Percentiles rank a stretch among this genome's conserved stretches.
Conservation (phyloP, 2,888 invertebrate species). For the Alentia gelatinosa region DNA sequence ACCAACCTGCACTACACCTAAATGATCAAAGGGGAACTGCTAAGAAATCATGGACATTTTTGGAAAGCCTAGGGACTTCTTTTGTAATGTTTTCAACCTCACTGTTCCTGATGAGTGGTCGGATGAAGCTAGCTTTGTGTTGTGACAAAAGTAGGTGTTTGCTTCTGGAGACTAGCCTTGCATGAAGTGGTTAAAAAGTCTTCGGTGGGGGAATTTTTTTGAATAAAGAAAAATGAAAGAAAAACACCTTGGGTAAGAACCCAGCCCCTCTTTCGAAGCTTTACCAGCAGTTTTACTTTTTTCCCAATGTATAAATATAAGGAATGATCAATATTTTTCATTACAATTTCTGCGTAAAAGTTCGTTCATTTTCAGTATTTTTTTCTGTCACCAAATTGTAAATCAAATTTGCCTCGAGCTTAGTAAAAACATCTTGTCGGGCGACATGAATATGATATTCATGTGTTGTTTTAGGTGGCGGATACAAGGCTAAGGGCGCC, state of each 20-base stretch:
- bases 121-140: slow-evolving; percentile 43
- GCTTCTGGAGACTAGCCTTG: neutral
- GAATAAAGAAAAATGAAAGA: neutral
- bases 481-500: slow-evolving; percentile 44
- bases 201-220: neutral
- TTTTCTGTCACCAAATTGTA: neutral
- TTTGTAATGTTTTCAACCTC: slow-evolving; percentile 15
- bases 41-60: neutral
- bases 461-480: slow-evolving; percentile 54
- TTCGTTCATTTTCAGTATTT: neutral
- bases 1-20: neutral
- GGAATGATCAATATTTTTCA: neutral
- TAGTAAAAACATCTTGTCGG: neutral
- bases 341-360: neutral
- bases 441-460: slow-evolving; percentile 35
- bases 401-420: slow-evolving; percentile 21
- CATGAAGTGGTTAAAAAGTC: neutral
- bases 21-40: neutral
- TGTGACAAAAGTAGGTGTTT: slow-evolving; percentile 21
- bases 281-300: neutral
- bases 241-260: no score
- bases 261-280: slow-evolving; percentile 6
- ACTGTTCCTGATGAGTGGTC: slow-evolving; percentile 27
- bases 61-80: neutral
- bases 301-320: neutral